phyloP scores from a whole-genome alignment of 1,140 invertebrate genomes.

The Drosophila equinoxialis region DNA sequence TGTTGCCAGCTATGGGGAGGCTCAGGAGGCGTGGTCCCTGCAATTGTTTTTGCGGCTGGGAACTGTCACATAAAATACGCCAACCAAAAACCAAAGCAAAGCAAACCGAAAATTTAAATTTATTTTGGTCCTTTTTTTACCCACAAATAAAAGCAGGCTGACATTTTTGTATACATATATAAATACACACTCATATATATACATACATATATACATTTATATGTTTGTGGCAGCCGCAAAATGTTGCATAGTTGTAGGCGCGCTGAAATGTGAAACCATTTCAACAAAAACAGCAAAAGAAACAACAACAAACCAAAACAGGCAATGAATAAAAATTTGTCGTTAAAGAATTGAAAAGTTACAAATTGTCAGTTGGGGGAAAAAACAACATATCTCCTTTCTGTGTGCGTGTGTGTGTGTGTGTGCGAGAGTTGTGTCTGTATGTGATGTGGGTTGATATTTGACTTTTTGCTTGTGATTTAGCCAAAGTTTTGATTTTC shows the following conservation, averaged over 20 bases:
- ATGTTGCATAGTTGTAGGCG: conserved; percentile 12
- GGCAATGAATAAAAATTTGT: conserved; percentile 16
- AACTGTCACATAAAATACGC: conserved; percentile 11
- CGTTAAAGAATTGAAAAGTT: conserved; percentile 17
- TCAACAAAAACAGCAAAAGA: conserved; percentile 5
- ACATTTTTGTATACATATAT: not conserved
- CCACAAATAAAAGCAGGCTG: conserved; percentile 14
- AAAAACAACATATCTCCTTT: not conserved
- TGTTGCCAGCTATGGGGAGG: not conserved
- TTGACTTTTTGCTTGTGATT: conserved; percentile 20
- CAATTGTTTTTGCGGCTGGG: conserved; percentile 19
- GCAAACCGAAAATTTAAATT: conserved; percentile 16
- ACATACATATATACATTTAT: not conserved
- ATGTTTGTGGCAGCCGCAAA: not conserved
- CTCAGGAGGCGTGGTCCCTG: not conserved
- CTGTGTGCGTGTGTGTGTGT: conserved; percentile 17
- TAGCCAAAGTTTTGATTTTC: conserved; percentile 10
- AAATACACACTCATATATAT: not conserved
- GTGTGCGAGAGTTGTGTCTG: conserved; percentile 11
- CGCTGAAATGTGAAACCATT: conserved; percentile 22
- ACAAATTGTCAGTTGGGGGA: conserved; percentile 9
- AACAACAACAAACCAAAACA: not conserved
- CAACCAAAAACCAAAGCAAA: conserved; percentile 4
- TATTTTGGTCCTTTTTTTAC: conserved; percentile 14
- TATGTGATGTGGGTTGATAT: conserved; percentile 40